phyloP scores from a whole-genome alignment of 2,113 vertebrate genomes.

The Catagonus wagneri region DNA sequence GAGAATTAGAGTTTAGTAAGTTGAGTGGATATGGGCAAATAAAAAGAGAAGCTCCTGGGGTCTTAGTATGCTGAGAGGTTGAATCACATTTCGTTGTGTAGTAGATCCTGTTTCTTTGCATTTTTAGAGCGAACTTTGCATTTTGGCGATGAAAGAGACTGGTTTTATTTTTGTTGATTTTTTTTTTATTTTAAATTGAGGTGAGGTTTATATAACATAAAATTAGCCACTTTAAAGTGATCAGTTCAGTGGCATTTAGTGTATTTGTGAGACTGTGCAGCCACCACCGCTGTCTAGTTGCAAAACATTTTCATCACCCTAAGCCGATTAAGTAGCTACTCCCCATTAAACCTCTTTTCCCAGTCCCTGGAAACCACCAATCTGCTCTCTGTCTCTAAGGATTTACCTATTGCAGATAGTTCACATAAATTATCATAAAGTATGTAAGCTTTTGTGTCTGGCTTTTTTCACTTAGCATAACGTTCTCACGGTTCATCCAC shows the following conservation, averaged over 20 bases:
- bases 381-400: neutral
- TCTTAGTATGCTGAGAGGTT: neutral
- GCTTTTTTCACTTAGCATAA: neutral
- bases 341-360: neutral
- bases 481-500: neutral
- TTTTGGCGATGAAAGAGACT: neutral
- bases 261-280: neutral
- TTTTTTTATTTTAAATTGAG: neutral
- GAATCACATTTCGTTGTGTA: neutral
- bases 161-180: neutral
- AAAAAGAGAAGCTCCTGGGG: neutral
- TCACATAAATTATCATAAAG: neutral
- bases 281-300: neutral
- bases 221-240: neutral
- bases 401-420: neutral
- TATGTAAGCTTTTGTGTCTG: neutral
- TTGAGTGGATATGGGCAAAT: neutral
- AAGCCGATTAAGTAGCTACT: neutral
- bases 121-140: constrained; percentile 8
- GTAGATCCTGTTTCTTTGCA: neutral
- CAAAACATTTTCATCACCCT: neutral
- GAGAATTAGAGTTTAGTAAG: neutral
- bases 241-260: neutral
- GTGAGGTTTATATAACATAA: neutral
- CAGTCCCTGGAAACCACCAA: neutral